Evolutionary conservation across 2,113 vertebrate genomes (phyloP).

Genomic region (Sapayoa aenigma): DNA sequence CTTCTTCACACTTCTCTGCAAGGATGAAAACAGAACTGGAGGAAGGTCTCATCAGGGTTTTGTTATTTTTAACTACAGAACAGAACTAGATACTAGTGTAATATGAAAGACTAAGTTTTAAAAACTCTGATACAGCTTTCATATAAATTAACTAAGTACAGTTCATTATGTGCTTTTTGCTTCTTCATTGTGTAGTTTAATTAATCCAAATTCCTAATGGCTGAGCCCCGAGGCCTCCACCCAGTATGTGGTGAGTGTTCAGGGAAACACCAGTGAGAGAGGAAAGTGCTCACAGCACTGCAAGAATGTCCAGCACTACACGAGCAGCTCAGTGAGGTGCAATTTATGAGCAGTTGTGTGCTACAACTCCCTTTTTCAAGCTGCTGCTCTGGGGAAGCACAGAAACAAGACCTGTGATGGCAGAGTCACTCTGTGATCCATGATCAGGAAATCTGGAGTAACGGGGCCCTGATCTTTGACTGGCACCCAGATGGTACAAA

Average conservation of each 20-base stretch:
- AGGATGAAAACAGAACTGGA: constrained; percentile 48
- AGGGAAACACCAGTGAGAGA: neutral
- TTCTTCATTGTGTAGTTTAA: neutral
- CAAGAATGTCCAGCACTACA: neutral
- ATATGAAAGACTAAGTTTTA: neutral
- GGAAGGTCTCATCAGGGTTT: constrained; percentile 20
- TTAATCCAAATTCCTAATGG: neutral
- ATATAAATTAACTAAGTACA: neutral
- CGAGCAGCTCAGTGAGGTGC: neutral
- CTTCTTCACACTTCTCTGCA: constrained; percentile 28
- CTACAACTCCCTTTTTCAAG: neutral
- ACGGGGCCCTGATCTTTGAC: neutral
- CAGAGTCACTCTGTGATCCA: neutral
- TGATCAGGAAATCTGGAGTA: neutral
- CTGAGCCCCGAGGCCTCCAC: accelerated
- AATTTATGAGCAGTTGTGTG: neutral
- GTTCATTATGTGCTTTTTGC: neutral
- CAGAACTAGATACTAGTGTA: neutral
- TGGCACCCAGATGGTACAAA: neutral
- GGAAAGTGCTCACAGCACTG: neutral
- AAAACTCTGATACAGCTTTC: neutral
- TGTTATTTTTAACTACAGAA: constrained; percentile 33
- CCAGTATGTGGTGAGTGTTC: neutral
- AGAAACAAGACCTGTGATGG: neutral
- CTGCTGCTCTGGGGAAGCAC: neutral